Conservation (phyloP, 2,888 invertebrate genomes). For the Aleiodes testaceus region DNA sequence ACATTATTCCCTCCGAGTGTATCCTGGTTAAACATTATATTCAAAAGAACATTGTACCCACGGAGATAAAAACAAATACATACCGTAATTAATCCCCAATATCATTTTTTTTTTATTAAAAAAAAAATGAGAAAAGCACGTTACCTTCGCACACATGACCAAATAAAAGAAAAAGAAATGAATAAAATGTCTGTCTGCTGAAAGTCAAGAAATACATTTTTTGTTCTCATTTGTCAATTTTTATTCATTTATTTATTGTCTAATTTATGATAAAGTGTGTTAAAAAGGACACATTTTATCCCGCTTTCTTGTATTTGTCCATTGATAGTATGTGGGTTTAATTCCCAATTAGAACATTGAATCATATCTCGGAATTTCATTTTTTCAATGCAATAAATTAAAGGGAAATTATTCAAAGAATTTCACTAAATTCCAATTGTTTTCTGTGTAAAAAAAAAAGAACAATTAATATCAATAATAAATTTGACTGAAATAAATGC, state of each 20-base stretch:
- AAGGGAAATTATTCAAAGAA: background rate
- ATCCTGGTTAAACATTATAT: conserved; percentile 38
- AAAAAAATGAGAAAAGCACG: conserved; percentile 43
- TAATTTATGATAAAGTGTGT: too few species aligned
- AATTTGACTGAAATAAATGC: conserved; percentile 17
- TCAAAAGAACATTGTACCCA: conserved; percentile 52
- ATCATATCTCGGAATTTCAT: background rate
- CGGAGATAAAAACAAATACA: conserved; percentile 40
- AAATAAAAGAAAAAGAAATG: conserved; percentile 46
- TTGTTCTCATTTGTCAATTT: conserved; percentile 8
- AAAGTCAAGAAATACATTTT: conserved; percentile 50
- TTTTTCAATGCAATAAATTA: conserved; percentile 6
- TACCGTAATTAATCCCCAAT: conserved; percentile 35
- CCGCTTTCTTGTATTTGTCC: background rate
- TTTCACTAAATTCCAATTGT: background rate
- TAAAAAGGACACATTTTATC: too few species aligned
- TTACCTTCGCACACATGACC: conserved; percentile 55
- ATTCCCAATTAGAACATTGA: background rate
- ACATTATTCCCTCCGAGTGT: conserved; percentile 30
- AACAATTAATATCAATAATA: conserved; percentile 17
- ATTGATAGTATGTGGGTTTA: conserved; percentile 24
- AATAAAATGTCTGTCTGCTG: conserved; percentile 70
- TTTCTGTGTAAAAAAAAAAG: conserved; percentile 10
- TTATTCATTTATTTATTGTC: background rate
- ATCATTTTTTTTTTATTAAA: conserved; percentile 40